Conservation (phyloP, 2,797 vertebrate species). For the Adrianichthys oophorus region DNA sequence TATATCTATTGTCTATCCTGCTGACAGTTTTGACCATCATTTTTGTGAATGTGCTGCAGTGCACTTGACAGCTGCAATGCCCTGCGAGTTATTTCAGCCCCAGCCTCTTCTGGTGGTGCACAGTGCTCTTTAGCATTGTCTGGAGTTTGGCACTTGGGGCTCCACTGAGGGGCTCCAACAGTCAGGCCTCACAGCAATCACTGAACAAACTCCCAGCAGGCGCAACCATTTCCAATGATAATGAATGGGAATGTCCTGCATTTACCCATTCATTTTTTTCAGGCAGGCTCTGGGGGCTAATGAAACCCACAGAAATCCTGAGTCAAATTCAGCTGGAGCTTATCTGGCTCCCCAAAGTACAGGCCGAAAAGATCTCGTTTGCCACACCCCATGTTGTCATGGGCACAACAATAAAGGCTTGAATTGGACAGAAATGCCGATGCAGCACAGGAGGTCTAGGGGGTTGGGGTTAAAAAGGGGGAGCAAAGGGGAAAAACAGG, state of each 20-base stretch:
- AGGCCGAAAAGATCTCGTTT: conserved; percentile 39
- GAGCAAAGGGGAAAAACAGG: conserved; percentile 66
- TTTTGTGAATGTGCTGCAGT: conserved; percentile 23
- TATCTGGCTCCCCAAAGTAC: conserved; percentile 51
- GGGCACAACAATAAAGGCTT: conserved; percentile 83
- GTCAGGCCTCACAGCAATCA: conserved; percentile 43
- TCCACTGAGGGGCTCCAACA: conserved; percentile 51
- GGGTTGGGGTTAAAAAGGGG: conserved; percentile 58
- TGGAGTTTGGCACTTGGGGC: conserved; percentile 48
- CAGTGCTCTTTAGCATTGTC: conserved; percentile 50
- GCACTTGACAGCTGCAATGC: conserved; percentile 44
- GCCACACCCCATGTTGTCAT: conserved; percentile 83
- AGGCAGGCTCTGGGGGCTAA: conserved; percentile 45
- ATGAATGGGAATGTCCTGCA: conserved; percentile 68
- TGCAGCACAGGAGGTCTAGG: conserved; percentile 69
- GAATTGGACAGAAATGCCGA: conserved; percentile 85
- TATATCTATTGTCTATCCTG: conserved; percentile 25
- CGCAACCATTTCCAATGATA: conserved; percentile 61
- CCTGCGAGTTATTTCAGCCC: conserved; percentile 38
- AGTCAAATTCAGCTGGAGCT: conserved; percentile 26
- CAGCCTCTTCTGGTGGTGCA: conserved; percentile 39
- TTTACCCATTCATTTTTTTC: conserved; percentile 62
- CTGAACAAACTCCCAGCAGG: conserved; percentile 64
- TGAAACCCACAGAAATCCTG: conserved; percentile 39
- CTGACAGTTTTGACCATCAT: conserved; percentile 18